Evolutionary conservation across 2,797 vertebrate genomes (phyloP).

Genomic region (Octomys mimax): DNA sequence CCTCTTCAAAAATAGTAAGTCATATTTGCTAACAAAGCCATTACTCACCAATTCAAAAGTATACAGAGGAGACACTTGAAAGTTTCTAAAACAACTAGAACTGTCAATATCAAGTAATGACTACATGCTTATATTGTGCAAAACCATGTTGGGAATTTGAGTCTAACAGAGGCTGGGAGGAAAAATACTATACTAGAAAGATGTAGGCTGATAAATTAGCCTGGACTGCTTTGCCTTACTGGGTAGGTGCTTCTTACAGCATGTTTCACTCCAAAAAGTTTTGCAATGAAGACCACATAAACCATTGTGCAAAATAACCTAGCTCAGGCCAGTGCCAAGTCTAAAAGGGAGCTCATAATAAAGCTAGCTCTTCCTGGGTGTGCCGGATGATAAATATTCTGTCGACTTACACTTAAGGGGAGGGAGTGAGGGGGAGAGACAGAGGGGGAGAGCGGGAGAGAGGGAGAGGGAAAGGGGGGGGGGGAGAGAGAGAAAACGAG

Average conservation of each 20-base stretch:
- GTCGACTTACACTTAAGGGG: not conserved
- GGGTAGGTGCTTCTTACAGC: not conserved
- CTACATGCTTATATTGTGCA: not conserved
- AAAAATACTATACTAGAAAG: not conserved
- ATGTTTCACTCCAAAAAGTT: constrained; percentile 24
- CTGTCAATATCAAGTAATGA: not conserved
- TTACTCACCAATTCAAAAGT: not conserved
- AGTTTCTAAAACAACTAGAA: constrained; percentile 29
- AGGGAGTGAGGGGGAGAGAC: too few species aligned
- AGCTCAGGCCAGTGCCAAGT: not conserved
- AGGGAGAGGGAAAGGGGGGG: too few species aligned
- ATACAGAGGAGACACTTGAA: not conserved
- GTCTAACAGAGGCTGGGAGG: not conserved
- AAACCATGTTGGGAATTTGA: constrained; percentile 2
- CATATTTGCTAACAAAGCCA: constrained; percentile 7
- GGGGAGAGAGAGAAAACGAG: not conserved
- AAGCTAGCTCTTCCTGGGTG: constrained; percentile 20
- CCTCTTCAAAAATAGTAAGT: constrained; percentile 13
- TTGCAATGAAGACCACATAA: constrained; percentile 11
- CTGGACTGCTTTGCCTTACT: not conserved
- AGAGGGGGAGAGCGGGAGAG: too few species aligned
- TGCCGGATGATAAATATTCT: constrained; percentile 25
- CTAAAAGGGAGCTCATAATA: constrained; percentile 22
- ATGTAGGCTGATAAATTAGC: not conserved
- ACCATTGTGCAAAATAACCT: constrained; percentile 5